These are phyloP conservation scores for Bombyx mandarina DNA, from an alignment of 1,140 invertebrate species.

Conservation along the genomic window DNA sequence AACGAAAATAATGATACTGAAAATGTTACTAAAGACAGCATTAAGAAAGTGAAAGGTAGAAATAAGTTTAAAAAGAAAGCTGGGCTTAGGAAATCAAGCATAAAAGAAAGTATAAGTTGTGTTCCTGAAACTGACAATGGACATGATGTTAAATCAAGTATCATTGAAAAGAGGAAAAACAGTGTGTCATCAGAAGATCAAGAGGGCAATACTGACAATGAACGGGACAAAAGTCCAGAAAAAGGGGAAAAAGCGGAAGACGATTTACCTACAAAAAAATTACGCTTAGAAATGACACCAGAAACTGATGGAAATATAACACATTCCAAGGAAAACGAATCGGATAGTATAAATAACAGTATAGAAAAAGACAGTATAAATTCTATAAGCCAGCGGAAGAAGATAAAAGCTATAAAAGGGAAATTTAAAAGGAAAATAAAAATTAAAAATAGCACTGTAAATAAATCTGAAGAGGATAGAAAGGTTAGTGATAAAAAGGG, in stretches of 20 bases:
- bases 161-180: slow-evolving; percentile 60
- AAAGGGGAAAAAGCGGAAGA: slow-evolving; percentile 44
- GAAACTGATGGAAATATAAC: slow-evolving; percentile 37
- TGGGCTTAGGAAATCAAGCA: slow-evolving; percentile 34
- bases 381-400: slow-evolving; percentile 42
- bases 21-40: slow-evolving; percentile 41
- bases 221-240: slow-evolving; percentile 42
- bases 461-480: slow-evolving; percentile 32
- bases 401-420: slow-evolving; percentile 58
- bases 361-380: slow-evolving; percentile 26
- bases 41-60: slow-evolving; percentile 33
- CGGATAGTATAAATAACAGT: slow-evolving; percentile 31
- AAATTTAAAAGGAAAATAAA: slow-evolving; percentile 52
- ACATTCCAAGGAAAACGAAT: slow-evolving; percentile 45
- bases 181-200: slow-evolving; percentile 55
- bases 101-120: slow-evolving; percentile 35
- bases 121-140: slow-evolving; percentile 38
- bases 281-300: slow-evolving; percentile 48
- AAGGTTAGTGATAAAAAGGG: slow-evolving; percentile 34
- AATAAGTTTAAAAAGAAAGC: slow-evolving; percentile 50
- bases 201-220: slow-evolving; percentile 33
- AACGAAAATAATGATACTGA: slow-evolving; percentile 52
- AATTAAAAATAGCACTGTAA: slow-evolving; percentile 23
- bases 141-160: slow-evolving; percentile 56
- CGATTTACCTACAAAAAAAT: slow-evolving; percentile 53